Evolutionary conservation across 1,140 invertebrate species (phyloP).

Genomic region (Triops cancriformis): DNA sequence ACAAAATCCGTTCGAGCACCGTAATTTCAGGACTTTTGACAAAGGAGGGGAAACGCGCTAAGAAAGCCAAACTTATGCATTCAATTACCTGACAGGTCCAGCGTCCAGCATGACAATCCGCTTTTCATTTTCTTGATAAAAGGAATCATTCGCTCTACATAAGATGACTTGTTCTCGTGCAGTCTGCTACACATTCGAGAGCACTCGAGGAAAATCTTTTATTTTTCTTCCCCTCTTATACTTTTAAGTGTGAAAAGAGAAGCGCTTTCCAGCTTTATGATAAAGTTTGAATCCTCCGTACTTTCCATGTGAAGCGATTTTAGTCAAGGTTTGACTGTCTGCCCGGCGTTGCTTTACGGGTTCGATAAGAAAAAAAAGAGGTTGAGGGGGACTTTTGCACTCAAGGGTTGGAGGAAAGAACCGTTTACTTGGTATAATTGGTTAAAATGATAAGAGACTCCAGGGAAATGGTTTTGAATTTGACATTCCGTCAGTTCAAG

Average conservation of each 20-base stretch:
- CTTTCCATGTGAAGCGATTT: not conserved
- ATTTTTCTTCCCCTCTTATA: no score
- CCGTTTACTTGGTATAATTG: no score
- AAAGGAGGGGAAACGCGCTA: not conserved
- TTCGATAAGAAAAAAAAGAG: not conserved
- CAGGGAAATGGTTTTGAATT: no score
- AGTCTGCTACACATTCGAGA: no score
- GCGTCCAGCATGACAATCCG: not conserved
- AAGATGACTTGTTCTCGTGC: no score
- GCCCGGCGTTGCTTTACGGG: not conserved
- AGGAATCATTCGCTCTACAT: not conserved
- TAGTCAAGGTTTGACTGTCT: not conserved
- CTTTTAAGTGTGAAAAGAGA: not conserved
- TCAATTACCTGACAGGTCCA: not conserved
- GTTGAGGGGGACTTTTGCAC: not conserved
- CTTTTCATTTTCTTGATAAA: not conserved
- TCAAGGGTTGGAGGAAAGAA: no score
- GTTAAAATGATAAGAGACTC: no score
- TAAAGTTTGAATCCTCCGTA: not conserved
- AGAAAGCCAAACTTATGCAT: not conserved
- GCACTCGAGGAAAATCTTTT: no score
- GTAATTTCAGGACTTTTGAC: not conserved
- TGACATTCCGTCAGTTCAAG: no score
- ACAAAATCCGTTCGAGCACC: not conserved
- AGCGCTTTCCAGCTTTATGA: not conserved